phyloP scores from a whole-genome alignment of 2,113 vertebrate genomes.

The Abramis brama region DNA sequence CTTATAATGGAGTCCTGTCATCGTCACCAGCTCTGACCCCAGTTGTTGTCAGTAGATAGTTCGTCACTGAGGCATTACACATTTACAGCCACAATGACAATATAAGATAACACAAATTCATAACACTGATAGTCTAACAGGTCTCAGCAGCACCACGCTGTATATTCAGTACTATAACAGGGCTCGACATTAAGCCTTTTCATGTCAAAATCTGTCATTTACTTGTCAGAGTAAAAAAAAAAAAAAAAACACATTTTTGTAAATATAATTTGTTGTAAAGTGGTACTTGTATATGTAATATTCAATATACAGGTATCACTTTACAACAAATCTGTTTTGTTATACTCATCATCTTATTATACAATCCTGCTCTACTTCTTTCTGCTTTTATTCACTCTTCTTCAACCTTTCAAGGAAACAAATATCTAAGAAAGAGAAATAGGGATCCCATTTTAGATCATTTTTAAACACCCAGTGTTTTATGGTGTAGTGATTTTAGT shows the following conservation, averaged over 20 bases:
- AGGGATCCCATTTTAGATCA: not conserved
- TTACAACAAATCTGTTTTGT: not conserved
- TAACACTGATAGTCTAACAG: not conserved
- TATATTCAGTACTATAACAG: too few relatives aligned
- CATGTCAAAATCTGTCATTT: too few relatives aligned
- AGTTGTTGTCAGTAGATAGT: too few relatives aligned
- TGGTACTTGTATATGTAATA: too few relatives aligned
- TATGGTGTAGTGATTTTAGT: not conserved
- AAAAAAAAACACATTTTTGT: too few relatives aligned
- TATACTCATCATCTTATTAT: not conserved
- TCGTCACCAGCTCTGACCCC: too few relatives aligned
- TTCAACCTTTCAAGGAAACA: not conserved
- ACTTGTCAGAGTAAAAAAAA: too few relatives aligned
- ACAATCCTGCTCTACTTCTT: not conserved
- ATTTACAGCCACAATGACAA: not conserved
- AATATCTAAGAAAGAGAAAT: not conserved
- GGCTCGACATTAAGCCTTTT: too few relatives aligned
- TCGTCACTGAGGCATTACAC: not conserved
- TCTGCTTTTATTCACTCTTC: not conserved
- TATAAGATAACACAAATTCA: not conserved
- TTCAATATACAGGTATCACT: not conserved
- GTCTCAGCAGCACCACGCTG: too few relatives aligned
- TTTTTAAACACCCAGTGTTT: not conserved
- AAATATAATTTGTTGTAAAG: too few relatives aligned
- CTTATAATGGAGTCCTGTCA: not conserved